A percentile compares a stretch with the other conserved stretches of the same genome.
These are phyloP conservation scores for Anomalospiza imberbis DNA, from an alignment of 2,797 vertebrate species.

Conservation along the genomic window DNA sequence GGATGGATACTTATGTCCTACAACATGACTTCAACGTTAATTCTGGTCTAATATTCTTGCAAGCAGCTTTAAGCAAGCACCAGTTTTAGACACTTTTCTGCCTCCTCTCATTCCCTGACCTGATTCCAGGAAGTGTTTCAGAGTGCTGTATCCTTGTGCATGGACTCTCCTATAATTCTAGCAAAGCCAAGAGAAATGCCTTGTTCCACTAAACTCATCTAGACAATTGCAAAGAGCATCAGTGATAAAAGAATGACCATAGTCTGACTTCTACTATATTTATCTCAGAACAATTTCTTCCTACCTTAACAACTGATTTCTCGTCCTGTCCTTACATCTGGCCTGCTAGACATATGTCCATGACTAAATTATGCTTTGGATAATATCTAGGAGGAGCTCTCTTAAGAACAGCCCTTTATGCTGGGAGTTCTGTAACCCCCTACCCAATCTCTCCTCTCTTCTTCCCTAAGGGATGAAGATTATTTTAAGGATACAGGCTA, in stretches of 20 bases:
- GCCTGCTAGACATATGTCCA: neutral
- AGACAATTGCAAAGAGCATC: neutral
- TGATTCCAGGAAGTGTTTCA: neutral
- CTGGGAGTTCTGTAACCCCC: neutral
- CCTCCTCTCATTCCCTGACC: neutral
- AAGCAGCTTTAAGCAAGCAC: neutral
- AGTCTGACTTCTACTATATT: neutral
- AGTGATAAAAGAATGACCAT: neutral
- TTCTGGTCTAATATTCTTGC: neutral
- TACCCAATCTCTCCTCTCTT: neutral
- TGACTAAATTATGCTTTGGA: neutral
- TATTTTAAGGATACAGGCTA: neutral
- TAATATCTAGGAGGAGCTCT: neutral
- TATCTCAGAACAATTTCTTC: neutral
- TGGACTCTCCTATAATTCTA: neutral
- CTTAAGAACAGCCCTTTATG: neutral
- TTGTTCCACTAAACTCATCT: neutral
- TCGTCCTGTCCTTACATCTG: neutral
- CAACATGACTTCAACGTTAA: fast-evolving
- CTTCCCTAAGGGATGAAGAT: neutral
- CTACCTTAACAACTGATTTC: neutral
- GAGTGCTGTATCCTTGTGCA: neutral
- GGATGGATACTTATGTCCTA: neutral
- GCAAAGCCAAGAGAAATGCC: neutral
- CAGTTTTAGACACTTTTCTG: neutral